phyloP scores from a whole-genome alignment of 1,140 invertebrate species.

The Macrobrachium rosenbergii region DNA sequence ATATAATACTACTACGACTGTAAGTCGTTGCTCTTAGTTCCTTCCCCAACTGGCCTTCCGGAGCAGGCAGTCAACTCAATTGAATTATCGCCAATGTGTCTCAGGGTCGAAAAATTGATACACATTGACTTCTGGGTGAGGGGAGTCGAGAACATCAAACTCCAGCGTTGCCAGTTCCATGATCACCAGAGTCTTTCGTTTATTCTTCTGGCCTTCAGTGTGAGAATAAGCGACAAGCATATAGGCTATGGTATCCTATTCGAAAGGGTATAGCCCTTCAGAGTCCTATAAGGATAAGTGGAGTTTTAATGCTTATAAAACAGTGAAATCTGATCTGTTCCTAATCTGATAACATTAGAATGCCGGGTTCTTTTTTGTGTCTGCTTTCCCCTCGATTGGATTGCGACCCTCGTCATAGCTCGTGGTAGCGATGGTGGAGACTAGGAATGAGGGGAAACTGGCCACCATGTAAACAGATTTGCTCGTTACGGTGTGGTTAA shows the following conservation, averaged over 20 bases:
- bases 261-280: too few species aligned
- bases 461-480: conserved; percentile 59
- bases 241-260: too few species aligned
- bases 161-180: conserved; percentile 6
- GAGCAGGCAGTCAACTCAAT: conserved; percentile 41
- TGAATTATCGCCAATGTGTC: conserved; percentile 63
- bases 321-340: too few species aligned
- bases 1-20: not conserved
- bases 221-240: not conserved
- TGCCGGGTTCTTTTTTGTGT: too few species aligned
- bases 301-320: too few species aligned
- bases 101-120: conserved; percentile 62
- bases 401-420: too few species aligned
- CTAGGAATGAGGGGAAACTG: conserved; percentile 29
- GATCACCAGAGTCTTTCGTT: not conserved
- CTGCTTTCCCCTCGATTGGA: too few species aligned
- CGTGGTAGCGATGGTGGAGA: not conserved
- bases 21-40: not conserved
- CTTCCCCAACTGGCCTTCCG: not conserved
- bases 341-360: too few species aligned
- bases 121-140: conserved; percentile 58
- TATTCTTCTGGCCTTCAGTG: not conserved
- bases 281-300: too few species aligned
- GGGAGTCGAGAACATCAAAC: conserved; percentile 5
- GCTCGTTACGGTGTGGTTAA: conserved; percentile 50